A percentile compares a stretch with the other conserved stretches of the same genome.
These are phyloP conservation scores for Channa maculata DNA, from an alignment of 2,113 vertebrate genomes.

Conservation along the genomic window DNA sequence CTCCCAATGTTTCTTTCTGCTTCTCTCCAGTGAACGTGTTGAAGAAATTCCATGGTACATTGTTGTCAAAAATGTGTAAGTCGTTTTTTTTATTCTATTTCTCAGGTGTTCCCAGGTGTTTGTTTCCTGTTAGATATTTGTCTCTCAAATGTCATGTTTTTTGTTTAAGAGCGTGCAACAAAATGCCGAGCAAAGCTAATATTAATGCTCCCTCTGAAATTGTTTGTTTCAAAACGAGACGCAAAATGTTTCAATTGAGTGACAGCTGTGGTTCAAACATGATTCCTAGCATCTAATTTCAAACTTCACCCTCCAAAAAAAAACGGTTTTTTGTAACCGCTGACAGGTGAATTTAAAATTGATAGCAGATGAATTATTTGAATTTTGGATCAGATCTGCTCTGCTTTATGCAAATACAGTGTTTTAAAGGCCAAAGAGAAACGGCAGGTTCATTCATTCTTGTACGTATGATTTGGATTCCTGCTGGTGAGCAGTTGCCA, in stretches of 20 bases:
- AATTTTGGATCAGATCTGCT: conserved; percentile 19
- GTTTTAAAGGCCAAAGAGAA: conserved; percentile 18
- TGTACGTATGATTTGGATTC: conserved; percentile 44
- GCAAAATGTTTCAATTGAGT: conserved; percentile 45
- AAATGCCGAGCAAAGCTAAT: conserved; percentile 76
- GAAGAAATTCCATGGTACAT: conserved; percentile 85
- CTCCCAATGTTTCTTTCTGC: conserved; percentile 55
- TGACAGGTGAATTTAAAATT: conserved; percentile 35
- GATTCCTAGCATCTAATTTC: conserved; percentile 8
- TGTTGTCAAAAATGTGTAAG: conserved; percentile 79
- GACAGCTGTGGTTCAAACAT: conserved; percentile 60
- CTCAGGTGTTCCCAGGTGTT: conserved; percentile 59
- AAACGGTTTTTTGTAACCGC: conserved; percentile 34
- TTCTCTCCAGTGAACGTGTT: conserved; percentile 76
- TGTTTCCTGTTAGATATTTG: conserved; percentile 68
- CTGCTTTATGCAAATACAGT: conserved; percentile 27
- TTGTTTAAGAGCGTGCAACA: conserved; percentile 50
- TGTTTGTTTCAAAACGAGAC: conserved; percentile 58
- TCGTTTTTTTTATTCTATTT: conserved; percentile 43
- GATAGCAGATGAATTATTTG: not conserved
- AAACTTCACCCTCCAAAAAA: conserved; percentile 31
- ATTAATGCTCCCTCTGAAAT: conserved; percentile 54
- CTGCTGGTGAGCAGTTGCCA: conserved; percentile 44
- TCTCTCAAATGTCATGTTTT: conserved; percentile 65
- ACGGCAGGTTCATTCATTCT: conserved; percentile 24